These are phyloP conservation scores for Parazoanthus swiftii DNA, from an alignment of 92 coral and sea anemone species.

Conservation along the genomic window DNA sequence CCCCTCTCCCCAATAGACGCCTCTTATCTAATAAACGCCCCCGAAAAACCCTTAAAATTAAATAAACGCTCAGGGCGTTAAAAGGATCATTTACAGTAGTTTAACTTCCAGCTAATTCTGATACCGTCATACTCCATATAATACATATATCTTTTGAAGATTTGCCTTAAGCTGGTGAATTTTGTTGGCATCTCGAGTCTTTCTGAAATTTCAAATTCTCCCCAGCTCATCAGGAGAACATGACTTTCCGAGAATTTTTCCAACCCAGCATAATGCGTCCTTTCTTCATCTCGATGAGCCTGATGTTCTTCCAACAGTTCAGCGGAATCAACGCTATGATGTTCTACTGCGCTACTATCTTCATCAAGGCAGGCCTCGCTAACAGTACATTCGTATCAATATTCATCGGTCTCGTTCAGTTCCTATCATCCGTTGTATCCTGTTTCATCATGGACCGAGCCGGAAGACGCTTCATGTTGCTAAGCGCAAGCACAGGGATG, in stretches of 20 bases:
- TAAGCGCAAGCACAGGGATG: slow-evolving; percentile 73
- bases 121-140: background rate
- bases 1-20: too few species aligned
- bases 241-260: slow-evolving; percentile 67
- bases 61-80: too few species aligned
- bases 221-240: slow-evolving; percentile 38
- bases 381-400: slow-evolving; percentile 75
- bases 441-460: slow-evolving; percentile 81
- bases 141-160: too few species aligned
- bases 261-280: slow-evolving; percentile 74
- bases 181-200: background rate
- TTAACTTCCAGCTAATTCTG: background rate
- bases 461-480: slow-evolving; percentile 80
- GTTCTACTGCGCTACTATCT: slow-evolving; percentile 87
- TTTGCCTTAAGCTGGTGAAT: too few species aligned
- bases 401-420: slow-evolving; percentile 74
- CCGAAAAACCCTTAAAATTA: too few species aligned
- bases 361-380: slow-evolving; percentile 72
- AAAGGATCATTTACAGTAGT: background rate
- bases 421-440: slow-evolving; percentile 64
- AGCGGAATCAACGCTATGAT: slow-evolving; percentile 87
- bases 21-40: too few species aligned
- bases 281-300: slow-evolving; percentile 65
- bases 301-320: slow-evolving; percentile 81
- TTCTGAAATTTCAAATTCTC: background rate